phyloP scores from a whole-genome alignment of 1,140 invertebrate genomes.

The Papilio machaon region DNA sequence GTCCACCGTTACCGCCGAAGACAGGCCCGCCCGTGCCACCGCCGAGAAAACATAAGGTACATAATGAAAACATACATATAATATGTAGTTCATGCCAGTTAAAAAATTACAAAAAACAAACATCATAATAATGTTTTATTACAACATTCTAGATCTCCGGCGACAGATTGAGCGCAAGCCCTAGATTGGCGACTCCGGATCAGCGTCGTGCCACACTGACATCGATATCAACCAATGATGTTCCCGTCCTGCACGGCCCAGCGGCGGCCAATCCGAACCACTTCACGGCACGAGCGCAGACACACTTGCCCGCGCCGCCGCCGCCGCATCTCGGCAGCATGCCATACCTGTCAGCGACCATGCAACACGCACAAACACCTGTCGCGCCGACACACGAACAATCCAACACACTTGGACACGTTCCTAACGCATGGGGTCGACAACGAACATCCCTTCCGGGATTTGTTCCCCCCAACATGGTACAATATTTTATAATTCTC shows the following conservation, averaged over 20 bases:
- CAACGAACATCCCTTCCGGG: slow-evolving; percentile 60
- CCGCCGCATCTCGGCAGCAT: slow-evolving; percentile 64
- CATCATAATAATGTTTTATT: slow-evolving; percentile 23
- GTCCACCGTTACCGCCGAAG: slow-evolving; percentile 92
- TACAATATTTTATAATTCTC: slow-evolving; percentile 34
- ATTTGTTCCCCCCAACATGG: slow-evolving; percentile 62
- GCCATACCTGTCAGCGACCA: slow-evolving; percentile 65
- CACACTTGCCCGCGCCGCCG: slow-evolving; percentile 53
- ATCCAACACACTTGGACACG: slow-evolving; percentile 58
- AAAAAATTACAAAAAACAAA: too few relatives aligned
- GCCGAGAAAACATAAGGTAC: slow-evolving; percentile 89
- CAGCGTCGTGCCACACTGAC: slow-evolving; percentile 61
- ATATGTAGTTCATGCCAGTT: too few relatives aligned
- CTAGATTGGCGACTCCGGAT: slow-evolving; percentile 59
- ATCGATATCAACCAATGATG: slow-evolving; percentile 42
- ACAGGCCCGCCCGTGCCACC: slow-evolving; percentile 91
- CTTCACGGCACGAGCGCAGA: slow-evolving; percentile 43
- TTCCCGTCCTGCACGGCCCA: slow-evolving; percentile 39
- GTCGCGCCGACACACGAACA: slow-evolving; percentile 50
- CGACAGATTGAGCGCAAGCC: slow-evolving; percentile 67
- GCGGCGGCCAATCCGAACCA: slow-evolving; percentile 51
- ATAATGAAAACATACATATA: slow-evolving; percentile 39
- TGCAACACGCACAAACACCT: slow-evolving; percentile 50
- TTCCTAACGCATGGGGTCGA: slow-evolving; percentile 58
- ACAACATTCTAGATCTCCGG: slow-evolving; percentile 60